Evolutionary conservation across 2,888 invertebrate species (phyloP), one percentile per base, ranked within the genome.

Genomic region (Meandrusa payeni): DNA sequence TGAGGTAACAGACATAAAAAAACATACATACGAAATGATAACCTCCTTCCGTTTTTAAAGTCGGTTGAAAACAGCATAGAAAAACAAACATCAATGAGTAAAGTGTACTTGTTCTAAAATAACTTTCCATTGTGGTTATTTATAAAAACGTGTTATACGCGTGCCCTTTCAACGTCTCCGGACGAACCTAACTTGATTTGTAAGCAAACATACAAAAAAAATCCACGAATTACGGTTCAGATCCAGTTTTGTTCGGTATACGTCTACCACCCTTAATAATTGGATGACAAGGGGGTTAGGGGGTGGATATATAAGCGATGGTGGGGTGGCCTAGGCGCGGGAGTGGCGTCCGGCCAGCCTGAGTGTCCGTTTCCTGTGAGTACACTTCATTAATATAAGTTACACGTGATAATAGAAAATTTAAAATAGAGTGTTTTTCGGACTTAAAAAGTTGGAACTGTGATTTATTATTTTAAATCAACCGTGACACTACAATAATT

Each of bases 311-410:
- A 74, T 66, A 76, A 73, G 22, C 42, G 50, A 5, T 40, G 59
- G 69, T 24, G 61, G 51, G 34, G 23, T 1, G 10, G n/a, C 28
- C 3, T 1, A 39, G 59, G 67, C 76, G 72, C 71, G 71, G 68
- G 78, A 79, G 80, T 80, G 73, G 76, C 65, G 64, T 59, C 50
- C 29, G 61, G 78, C 71, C 74, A 73, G 78, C 77, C 76, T 64
- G 66, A 61, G 72, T 66, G 76, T 56, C 57, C 55, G 69, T 65
- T 63, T 59, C 52, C 52, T 48, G 78, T 78, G 53, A 78, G 78
- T 78, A 64, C 2, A 3, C 5, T 17, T 22, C 6, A 2, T 29
- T 15, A n/a, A n/a, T n/a, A n/a, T n/a, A n/a, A n/a, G n/a, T n/a
- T n/a, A n/a, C n/a, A n/a, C n/a, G n/a, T n/a, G n/a, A n/a, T 13